A percentile compares a stretch with the other conserved stretches of the same genome.
phyloP scores from a whole-genome alignment of 2,888 invertebrate species.

The Cosmia trapezina region DNA sequence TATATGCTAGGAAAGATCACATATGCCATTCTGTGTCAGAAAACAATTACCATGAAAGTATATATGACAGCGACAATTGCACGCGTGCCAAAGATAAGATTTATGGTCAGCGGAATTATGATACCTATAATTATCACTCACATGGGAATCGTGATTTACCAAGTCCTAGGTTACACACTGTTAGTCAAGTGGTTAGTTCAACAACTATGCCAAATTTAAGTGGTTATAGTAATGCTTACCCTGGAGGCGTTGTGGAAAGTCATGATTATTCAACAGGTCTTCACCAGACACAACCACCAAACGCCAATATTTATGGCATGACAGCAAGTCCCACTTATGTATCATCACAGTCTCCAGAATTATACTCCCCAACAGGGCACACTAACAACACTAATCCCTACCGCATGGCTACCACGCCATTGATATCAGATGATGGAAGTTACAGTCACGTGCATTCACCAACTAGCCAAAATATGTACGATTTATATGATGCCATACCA shows the following conservation, averaged over 20 bases:
- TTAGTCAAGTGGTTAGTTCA: slow-evolving; percentile 87
- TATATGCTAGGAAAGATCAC: slow-evolving; percentile 83
- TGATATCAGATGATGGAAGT: slow-evolving; percentile 88
- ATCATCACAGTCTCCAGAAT: slow-evolving; percentile 85
- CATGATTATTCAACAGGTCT: slow-evolving; percentile 78
- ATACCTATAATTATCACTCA: slow-evolving; percentile 84
- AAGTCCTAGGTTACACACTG: slow-evolving; percentile 84
- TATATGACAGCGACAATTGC: slow-evolving; percentile 83
- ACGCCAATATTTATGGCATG: slow-evolving; percentile 83
- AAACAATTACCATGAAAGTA: slow-evolving; percentile 83
- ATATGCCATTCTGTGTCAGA: slow-evolving; percentile 79
- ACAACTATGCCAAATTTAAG: slow-evolving; percentile 89
- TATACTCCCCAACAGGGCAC: slow-evolving; percentile 88
- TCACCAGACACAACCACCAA: slow-evolving; percentile 79
- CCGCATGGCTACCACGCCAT: slow-evolving; percentile 87
- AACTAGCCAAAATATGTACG: slow-evolving; percentile 87
- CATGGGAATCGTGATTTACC: slow-evolving; percentile 81
- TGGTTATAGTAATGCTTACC: slow-evolving; percentile 82
- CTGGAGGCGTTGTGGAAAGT: slow-evolving; percentile 75
- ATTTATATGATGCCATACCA: slow-evolving; percentile 86
- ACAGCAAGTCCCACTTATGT: slow-evolving; percentile 86
- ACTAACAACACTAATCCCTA: slow-evolving; percentile 88
- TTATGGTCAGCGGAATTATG: slow-evolving; percentile 84
- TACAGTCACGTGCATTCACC: slow-evolving; percentile 86
- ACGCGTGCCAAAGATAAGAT: slow-evolving; percentile 84